Conservation (phyloP, 2,797 vertebrate species). For the Phrynocephalus vlangalii region DNA sequence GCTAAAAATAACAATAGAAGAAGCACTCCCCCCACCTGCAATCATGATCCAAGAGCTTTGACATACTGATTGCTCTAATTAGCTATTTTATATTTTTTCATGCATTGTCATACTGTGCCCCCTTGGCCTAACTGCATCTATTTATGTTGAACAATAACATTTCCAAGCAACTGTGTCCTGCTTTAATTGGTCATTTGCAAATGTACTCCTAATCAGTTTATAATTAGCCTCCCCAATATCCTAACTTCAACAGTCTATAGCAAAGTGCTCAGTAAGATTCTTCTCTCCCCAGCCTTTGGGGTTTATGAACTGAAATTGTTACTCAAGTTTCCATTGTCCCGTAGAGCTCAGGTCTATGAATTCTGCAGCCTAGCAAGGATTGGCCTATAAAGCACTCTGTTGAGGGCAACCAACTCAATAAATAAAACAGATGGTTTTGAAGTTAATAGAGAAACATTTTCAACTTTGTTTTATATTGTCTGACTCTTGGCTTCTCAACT, state of each 20-base stretch:
- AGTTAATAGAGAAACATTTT: conserved; percentile 17
- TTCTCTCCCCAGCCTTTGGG: neutral
- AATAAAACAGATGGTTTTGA: conserved; percentile 21
- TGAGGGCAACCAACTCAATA: neutral
- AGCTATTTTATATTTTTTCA: neutral
- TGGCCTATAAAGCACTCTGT: neutral
- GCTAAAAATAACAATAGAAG: neutral
- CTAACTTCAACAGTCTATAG: neutral
- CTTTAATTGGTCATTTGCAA: conserved; percentile 18
- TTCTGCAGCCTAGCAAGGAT: conserved; percentile 19
- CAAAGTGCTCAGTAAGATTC: conserved; percentile 23
- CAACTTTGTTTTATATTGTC: conserved; percentile 26
- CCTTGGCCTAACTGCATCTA: neutral
- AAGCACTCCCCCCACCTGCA: neutral
- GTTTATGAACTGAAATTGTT: conserved; percentile 23
- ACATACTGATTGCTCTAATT: neutral
- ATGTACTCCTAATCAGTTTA: conserved; percentile 31
- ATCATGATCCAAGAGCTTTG: neutral
- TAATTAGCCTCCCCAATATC: neutral
- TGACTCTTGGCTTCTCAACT: conserved; percentile 17
- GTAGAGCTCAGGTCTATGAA: neutral
- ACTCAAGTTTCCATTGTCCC: neutral
- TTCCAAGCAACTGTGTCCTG: neutral
- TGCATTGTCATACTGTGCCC: neutral
- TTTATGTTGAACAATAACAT: conserved; percentile 16